Conservation (phyloP, 2,888 invertebrate species). For the Stegophylla sp. region DNA sequence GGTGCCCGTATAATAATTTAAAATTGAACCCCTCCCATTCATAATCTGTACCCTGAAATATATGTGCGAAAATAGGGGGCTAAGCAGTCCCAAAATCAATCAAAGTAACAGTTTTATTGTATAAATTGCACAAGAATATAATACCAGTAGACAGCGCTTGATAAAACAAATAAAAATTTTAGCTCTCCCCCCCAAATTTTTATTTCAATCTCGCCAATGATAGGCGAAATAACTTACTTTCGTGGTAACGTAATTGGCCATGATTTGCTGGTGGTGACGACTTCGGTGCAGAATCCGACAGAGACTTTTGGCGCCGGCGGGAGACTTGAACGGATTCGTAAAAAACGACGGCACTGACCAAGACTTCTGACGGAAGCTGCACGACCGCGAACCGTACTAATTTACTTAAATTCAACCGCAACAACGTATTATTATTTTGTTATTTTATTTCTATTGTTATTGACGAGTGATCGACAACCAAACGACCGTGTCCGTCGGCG, state of each 20-base stretch:
- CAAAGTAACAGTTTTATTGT: no score
- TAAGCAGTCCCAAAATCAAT: no score
- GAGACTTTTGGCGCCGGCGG: neutral
- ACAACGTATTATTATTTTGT: no score
- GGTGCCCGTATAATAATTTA: no score
- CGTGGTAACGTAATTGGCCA: constrained; percentile 21
- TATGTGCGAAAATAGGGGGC: no score
- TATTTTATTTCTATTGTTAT: no score
- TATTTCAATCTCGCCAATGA: no score
- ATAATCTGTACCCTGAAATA: no score
- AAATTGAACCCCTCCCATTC: no score
- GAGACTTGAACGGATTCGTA: constrained; percentile 12
- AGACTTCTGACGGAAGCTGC: neutral
- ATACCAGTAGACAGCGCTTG: neutral
- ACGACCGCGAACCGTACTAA: neutral
- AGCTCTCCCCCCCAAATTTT: neutral
- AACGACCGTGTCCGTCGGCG: neutral
- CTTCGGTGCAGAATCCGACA: neutral
- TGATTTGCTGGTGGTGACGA: constrained; percentile 21
- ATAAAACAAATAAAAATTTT: neutral
- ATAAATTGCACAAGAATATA: no score
- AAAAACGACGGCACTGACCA: neutral
- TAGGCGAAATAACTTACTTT: no score
- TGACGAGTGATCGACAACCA: neutral
- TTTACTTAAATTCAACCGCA: no score